A percentile compares a stretch with the other conserved stretches of the same genome.
phyloP scores from a whole-genome alignment of 2,113 vertebrate genomes.

The Psilopogon haemacephalus region DNA sequence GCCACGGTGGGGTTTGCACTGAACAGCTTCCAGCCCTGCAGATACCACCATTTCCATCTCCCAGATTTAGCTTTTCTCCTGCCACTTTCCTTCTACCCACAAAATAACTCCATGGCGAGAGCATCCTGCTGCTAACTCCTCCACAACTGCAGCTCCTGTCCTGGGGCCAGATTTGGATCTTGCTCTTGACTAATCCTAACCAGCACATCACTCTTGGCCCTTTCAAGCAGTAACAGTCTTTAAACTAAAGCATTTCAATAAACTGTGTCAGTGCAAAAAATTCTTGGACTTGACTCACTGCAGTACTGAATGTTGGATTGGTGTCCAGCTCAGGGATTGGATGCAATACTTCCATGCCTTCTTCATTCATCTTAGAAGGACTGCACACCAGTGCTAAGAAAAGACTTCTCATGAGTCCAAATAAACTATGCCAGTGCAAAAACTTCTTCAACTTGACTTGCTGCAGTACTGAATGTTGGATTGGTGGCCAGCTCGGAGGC shows the following conservation, averaged over 20 bases:
- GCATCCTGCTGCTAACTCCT: background rate
- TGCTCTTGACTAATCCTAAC: background rate
- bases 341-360: background rate
- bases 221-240: background rate
- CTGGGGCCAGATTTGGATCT: background rate
- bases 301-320: fast-evolving
- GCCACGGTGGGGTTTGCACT: background rate
- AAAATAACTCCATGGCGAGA: background rate
- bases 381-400: background rate
- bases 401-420: background rate
- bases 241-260: background rate
- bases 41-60: background rate
- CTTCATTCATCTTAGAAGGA: background rate
- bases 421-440: background rate
- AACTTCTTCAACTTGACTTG: background rate
- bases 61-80: background rate
- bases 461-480: fast-evolving
- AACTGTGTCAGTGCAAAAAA: background rate
- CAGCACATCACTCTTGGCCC: background rate
- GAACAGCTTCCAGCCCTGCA: fast-evolving
- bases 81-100: background rate
- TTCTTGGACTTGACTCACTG: background rate
- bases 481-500: background rate
- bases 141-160: background rate
- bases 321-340: background rate